These are phyloP conservation scores for Zootermopsis nevadensis DNA, from an alignment of 2,888 invertebrate genomes.

Conservation along the genomic window DNA sequence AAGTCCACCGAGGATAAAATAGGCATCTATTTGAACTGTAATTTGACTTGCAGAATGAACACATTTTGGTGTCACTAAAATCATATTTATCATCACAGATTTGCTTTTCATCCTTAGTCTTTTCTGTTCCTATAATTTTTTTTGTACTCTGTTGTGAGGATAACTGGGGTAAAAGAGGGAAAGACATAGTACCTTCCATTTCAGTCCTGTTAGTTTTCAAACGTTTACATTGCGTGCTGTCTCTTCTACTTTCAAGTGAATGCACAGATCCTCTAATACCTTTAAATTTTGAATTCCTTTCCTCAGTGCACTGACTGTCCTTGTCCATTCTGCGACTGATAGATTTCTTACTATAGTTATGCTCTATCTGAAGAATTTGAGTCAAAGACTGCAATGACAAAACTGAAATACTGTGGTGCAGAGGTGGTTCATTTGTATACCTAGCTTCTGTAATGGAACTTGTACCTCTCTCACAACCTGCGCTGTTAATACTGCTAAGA, in stretches of 20 bases:
- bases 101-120: conserved; percentile 24
- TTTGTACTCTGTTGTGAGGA: conserved; percentile 16
- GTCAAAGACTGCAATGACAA: background rate
- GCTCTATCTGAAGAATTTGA: conserved; percentile 38
- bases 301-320: background rate
- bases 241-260: background rate
- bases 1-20: conserved; percentile 63
- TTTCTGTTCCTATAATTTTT: background rate
- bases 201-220: conserved; percentile 7
- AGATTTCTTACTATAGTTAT: conserved; percentile 41
- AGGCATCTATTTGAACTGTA: conserved; percentile 68
- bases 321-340: background rate
- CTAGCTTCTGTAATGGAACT: conserved; percentile 4
- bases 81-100: conserved; percentile 32
- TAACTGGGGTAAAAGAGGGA: background rate
- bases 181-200: background rate
- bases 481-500: conserved; percentile 4
- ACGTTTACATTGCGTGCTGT: background rate
- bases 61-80: conserved; percentile 59
- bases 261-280: background rate
- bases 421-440: background rate
- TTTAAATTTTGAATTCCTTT: background rate
- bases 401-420: background rate
- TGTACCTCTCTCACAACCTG: conserved; percentile 23
- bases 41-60: conserved; percentile 70